Evolutionary conservation across 2,113 vertebrate species (phyloP).

Genomic region (Psittacula cyanocephala): DNA sequence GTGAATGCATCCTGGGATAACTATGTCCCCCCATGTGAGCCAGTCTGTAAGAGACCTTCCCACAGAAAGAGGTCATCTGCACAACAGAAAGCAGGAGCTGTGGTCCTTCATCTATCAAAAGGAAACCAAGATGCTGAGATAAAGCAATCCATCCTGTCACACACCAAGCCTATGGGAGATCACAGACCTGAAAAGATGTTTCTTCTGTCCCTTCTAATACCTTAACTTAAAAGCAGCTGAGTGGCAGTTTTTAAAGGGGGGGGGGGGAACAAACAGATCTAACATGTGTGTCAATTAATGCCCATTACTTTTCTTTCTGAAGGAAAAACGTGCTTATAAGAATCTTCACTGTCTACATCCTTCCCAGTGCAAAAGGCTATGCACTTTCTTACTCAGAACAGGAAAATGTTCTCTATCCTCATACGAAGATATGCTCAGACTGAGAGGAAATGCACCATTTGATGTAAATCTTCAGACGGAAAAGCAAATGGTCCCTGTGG

Average conservation of each 20-base stretch:
- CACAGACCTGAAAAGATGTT: neutral
- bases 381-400: neutral
- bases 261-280: neutral
- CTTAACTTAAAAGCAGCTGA: neutral
- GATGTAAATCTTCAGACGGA: conserved; percentile 46
- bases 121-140: neutral
- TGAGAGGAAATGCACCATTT: conserved; percentile 30
- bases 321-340: neutral
- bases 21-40: neutral
- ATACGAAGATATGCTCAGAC: neutral
- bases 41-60: neutral
- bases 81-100: neutral
- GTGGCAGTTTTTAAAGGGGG: neutral
- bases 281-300: neutral
- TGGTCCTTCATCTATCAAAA: neutral
- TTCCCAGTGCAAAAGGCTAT: neutral
- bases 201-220: neutral
- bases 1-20: neutral
- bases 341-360: neutral
- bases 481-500: conserved; percentile 20
- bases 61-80: neutral
- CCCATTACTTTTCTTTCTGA: neutral
- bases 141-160: neutral
- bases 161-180: neutral
- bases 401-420: neutral